Base-by-base conservation (phyloP, 2,888 invertebrate genomes). In the Loripinus fragilis region DNA sequence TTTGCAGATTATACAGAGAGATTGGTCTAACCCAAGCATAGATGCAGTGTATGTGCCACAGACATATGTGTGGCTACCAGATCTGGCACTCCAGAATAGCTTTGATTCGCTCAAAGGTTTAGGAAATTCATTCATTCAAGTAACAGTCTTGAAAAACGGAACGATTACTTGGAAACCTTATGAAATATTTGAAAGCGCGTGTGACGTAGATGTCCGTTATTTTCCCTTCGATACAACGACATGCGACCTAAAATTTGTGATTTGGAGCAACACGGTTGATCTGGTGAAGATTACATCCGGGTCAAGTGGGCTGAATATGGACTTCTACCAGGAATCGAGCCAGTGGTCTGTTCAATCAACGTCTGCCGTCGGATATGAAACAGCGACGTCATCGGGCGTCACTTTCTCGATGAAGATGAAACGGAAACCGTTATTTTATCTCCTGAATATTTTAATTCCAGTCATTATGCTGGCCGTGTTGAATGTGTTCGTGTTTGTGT, bases 191-290 rank as follows among this genome's bases (percentile, higher is more conserved):
- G 83, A 86, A 60, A 86, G 80, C 28, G 73, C 74, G 12, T 86
- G 86, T 45, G 74, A 78, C 48, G 76, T 85, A 2, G 81, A 85
- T 45, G 82, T 85, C 0, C 79, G 76, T 0, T 85, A 75, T 38
- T 86, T 85, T 71, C 86, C 86, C 7, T 86, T 83, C 50, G 86
- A 86, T 52, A 81, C 75, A 66, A 79, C 84, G 8, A 76, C 76
- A n/a, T 86, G 86, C 48, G 72, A 78, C 23, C 48, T 86, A 8
- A 74, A 76, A 20, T 85, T 86, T 55, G 74, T 82, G 20, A 80
- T 84, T 30, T 86, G 83, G 82, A 81, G 83, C 65, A 76, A 86
- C 35, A 75, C 80, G 0, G 41, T 67, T 12, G 70, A 68, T 30
- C 68, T 67, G 0, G 79, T 86, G 0, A 76, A 64, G 7, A 50